Evolutionary conservation across 2,888 invertebrate genomes (phyloP).

Genomic region (Zhuqinia jingwanae): DNA sequence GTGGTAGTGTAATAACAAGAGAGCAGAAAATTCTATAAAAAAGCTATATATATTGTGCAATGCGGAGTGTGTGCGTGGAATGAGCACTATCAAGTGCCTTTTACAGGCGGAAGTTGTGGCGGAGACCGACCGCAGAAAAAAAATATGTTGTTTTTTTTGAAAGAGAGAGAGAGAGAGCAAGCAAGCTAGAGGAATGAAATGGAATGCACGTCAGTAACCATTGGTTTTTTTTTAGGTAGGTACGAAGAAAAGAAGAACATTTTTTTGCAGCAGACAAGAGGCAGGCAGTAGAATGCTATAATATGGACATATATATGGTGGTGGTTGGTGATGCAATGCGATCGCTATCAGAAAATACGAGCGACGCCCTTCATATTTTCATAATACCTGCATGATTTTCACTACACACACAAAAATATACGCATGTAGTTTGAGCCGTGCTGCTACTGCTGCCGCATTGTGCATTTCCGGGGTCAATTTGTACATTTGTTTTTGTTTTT

Average conservation of each 20-base stretch:
- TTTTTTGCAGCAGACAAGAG: conserved; percentile 4
- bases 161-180: no score
- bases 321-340: neutral
- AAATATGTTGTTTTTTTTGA: neutral
- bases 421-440: neutral
- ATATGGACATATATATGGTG: neutral
- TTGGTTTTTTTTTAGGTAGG: neutral
- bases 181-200: neutral
- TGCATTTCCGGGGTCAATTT: conserved; percentile 38
- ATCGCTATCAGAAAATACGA: conserved; percentile 19
- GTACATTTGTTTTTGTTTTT: conserved; percentile 30
- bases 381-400: conserved; percentile 18
- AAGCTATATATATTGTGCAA: neutral
- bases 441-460: neutral
- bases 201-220: conserved; percentile 26
- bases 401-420: neutral
- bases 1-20: neutral
- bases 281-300: conserved; percentile 8
- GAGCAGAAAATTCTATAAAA: neutral
- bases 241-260: neutral
- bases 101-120: conserved; percentile 31
- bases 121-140: conserved; percentile 27
- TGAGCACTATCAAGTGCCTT: neutral
- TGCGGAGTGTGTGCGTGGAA: neutral
- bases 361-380: conserved; percentile 25